Evolutionary conservation across 2,797 vertebrate genomes (phyloP).

Genomic region (Sparidentex hasta): DNA sequence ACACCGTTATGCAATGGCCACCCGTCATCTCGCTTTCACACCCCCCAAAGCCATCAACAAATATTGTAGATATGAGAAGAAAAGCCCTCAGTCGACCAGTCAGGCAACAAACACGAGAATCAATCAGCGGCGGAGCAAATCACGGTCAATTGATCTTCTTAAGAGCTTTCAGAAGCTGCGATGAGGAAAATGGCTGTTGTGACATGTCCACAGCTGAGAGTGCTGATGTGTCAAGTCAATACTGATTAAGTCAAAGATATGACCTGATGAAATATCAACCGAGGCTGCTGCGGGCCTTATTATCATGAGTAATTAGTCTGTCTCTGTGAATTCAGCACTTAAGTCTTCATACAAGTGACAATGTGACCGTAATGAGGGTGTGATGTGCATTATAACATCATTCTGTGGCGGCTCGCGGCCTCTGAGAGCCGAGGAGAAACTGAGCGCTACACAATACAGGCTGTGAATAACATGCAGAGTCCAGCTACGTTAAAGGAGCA

Average conservation of each 20-base stretch:
- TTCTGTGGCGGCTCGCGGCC: background rate
- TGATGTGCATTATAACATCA: conserved; percentile 1
- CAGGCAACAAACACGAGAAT: conserved; percentile 53
- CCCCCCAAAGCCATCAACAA: conserved; percentile 20
- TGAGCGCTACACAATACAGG: background rate
- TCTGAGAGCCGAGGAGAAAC: conserved; percentile 1
- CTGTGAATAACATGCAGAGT: background rate
- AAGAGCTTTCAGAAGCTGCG: conserved; percentile 57
- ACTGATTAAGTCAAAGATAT: conserved; percentile 57
- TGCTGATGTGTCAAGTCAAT: conserved; percentile 36
- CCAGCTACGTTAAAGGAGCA: too few species aligned
- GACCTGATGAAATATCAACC: conserved; percentile 54
- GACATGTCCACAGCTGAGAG: conserved; percentile 27
- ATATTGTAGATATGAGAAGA: conserved; percentile 28
- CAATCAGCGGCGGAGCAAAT: conserved; percentile 66
- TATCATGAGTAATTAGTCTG: conserved; percentile 31
- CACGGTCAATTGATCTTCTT: conserved; percentile 59
- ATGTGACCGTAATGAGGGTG: background rate
- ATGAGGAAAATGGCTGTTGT: conserved; percentile 46
- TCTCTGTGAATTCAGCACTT: conserved; percentile 23
- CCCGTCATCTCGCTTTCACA: conserved; percentile 22
- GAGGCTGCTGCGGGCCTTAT: conserved; percentile 5
- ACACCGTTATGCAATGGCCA: conserved; percentile 55
- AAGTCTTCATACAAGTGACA: conserved; percentile 16
- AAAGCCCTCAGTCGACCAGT: conserved; percentile 31